Conservation (phyloP, 2,888 invertebrate genomes). For the Drosophila conformis region DNA sequence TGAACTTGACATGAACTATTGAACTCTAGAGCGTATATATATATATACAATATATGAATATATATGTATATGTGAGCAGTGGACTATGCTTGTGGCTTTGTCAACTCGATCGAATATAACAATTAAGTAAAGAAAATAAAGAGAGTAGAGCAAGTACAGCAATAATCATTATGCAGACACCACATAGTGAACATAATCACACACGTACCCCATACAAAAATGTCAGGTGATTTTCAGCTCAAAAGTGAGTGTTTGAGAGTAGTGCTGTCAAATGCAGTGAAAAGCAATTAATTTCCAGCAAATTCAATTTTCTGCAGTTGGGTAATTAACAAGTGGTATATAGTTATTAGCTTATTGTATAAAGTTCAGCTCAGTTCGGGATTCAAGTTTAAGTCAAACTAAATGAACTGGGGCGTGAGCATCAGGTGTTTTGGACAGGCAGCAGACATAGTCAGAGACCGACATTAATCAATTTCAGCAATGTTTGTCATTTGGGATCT, state of each 20-base stretch:
- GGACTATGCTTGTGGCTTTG: conserved; percentile 38
- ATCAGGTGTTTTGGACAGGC: conserved; percentile 41
- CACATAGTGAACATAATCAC: conserved; percentile 38
- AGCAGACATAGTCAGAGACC: conserved; percentile 31
- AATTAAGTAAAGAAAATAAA: neutral
- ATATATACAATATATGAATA: neutral
- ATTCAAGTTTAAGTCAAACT: conserved; percentile 38
- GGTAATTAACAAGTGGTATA: conserved; percentile 7
- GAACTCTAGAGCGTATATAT: conserved; percentile 58
- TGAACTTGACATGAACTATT: conserved; percentile 76
- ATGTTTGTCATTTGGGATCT: conserved; percentile 2
- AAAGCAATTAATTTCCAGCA: neutral
- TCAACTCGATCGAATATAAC: conserved; percentile 10
- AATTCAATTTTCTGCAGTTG: neutral
- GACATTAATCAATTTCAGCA: conserved; percentile 71
- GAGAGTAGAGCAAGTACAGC: conserved; percentile 31
- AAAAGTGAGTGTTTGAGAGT: neutral
- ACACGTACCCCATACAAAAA: conserved; percentile 23
- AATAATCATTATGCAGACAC: conserved; percentile 49
- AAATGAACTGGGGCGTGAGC: conserved; percentile 28
- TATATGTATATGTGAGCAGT: conserved; percentile 48
- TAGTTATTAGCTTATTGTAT: neutral
- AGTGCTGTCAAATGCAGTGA: conserved; percentile 2
- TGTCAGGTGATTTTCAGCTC: conserved; percentile 24
- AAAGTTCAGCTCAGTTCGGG: neutral